Evolutionary conservation across 2,113 vertebrate species (phyloP).

Genomic region (Channa argus): DNA sequence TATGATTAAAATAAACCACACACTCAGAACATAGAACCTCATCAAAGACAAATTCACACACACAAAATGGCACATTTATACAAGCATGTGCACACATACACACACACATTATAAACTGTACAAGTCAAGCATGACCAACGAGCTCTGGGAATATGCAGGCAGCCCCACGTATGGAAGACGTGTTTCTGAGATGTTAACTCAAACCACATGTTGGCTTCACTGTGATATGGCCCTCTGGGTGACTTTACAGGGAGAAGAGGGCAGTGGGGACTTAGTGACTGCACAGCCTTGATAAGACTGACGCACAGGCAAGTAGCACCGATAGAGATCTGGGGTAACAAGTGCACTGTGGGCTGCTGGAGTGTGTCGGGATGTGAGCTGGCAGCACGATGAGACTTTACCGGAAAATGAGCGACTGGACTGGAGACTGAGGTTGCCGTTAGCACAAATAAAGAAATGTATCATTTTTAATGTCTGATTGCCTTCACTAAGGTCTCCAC

Average conservation of each 20-base stretch:
- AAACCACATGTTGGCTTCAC: constrained; percentile 79
- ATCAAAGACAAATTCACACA: no score
- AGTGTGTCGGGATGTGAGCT: constrained; percentile 39
- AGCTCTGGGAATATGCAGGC: constrained; percentile 30
- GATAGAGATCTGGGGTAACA: constrained; percentile 72
- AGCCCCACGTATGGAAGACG: constrained; percentile 45
- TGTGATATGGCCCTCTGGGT: constrained; percentile 65
- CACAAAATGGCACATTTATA: constrained; percentile 17
- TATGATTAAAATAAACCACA: constrained; percentile 62
- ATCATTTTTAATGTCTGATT: no score
- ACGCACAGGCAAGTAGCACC: constrained; percentile 51
- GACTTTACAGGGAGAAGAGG: constrained; percentile 34
- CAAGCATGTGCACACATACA: constrained; percentile 6
- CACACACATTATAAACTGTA: constrained; percentile 26
- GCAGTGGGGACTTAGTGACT: not conserved
- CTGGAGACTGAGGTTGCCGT: no score
- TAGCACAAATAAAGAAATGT: no score
- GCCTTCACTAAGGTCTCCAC: no score
- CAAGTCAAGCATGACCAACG: constrained; percentile 16
- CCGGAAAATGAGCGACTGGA: not conserved
- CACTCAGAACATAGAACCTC: constrained; percentile 14
- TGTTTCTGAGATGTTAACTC: constrained; percentile 71
- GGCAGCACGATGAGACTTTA: constrained; percentile 1
- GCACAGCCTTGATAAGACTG: constrained; percentile 49
- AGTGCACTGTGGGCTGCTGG: constrained; percentile 53